These are phyloP conservation scores for Dryoscopus gambensis DNA, from an alignment of 2,113 vertebrate species.

Conservation along the genomic window DNA sequence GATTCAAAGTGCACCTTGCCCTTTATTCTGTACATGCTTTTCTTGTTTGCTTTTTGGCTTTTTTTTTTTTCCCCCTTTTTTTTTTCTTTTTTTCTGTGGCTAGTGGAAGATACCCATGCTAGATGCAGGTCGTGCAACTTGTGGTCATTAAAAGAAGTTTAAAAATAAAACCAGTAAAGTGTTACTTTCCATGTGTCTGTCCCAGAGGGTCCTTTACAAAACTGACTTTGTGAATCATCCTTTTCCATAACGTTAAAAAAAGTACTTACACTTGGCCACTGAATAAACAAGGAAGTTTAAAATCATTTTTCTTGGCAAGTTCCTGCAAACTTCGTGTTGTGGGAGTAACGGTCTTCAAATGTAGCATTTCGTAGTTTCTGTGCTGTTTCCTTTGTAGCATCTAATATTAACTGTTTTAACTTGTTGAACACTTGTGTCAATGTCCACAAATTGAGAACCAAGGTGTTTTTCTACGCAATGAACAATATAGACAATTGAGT, in stretches of 20 bases:
- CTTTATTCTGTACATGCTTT: neutral
- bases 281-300: neutral
- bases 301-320: neutral
- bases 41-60: neutral
- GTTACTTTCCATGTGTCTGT: neutral
- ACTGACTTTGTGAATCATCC: neutral
- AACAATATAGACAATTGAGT: neutral
- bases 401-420: neutral
- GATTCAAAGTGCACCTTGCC: neutral
- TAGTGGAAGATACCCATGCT: neutral
- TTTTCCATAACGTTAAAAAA: neutral
- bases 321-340: neutral
- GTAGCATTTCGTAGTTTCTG: neutral
- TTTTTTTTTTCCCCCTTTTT: neutral
- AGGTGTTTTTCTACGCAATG: neutral
- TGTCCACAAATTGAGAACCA: accelerated
- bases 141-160: neutral
- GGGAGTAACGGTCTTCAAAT: neutral
- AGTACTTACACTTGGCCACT: neutral
- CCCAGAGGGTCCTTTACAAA: neutral
- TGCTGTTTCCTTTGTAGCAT: neutral
- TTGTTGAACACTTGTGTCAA: neutral
- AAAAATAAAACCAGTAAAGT: neutral
- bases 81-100: neutral
- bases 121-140: neutral